A percentile compares a stretch with the other conserved stretches of the same genome.
These are phyloP conservation scores for Willowsia nigromaculata DNA, from an alignment of 2,888 invertebrate genomes.

Conservation along the genomic window DNA sequence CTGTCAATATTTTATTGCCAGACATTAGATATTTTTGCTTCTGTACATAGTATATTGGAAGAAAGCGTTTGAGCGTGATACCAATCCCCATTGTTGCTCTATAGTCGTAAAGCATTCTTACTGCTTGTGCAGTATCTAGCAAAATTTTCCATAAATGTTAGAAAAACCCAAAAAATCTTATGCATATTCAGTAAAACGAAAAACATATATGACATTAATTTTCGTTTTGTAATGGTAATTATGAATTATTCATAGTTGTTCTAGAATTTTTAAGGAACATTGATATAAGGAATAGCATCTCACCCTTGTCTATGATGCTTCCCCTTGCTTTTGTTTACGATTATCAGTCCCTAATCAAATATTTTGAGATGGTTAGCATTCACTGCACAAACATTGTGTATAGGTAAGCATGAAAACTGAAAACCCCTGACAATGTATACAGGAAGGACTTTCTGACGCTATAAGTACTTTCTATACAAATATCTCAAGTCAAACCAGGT, in stretches of 20 bases:
- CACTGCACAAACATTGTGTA: not conserved
- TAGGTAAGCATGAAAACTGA: too few relatives aligned
- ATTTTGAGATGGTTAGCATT: not conserved
- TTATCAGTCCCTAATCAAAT: not conserved
- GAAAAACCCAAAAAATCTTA: not conserved
- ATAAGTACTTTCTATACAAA: not conserved
- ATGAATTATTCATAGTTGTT: constrained; percentile 61
- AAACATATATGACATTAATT: not conserved
- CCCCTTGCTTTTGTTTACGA: not conserved
- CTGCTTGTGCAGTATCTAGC: not conserved
- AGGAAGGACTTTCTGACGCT: not conserved
- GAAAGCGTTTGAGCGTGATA: too few relatives aligned
- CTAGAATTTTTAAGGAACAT: not conserved
- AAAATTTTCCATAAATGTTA: not conserved
- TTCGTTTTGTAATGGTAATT: constrained; percentile 59
- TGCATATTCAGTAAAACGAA: not conserved
- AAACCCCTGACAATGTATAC: too few relatives aligned
- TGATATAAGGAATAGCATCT: not conserved
- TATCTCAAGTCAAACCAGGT: not conserved
- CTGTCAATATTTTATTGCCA: not conserved
- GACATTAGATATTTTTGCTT: not conserved
- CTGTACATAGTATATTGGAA: not conserved
- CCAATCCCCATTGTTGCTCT: too few relatives aligned
- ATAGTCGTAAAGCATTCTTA: not conserved
- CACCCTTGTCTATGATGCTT: constrained; percentile 18